Conservation (phyloP, 2,113 vertebrate genomes). For the Rousettus leschenaultii region DNA sequence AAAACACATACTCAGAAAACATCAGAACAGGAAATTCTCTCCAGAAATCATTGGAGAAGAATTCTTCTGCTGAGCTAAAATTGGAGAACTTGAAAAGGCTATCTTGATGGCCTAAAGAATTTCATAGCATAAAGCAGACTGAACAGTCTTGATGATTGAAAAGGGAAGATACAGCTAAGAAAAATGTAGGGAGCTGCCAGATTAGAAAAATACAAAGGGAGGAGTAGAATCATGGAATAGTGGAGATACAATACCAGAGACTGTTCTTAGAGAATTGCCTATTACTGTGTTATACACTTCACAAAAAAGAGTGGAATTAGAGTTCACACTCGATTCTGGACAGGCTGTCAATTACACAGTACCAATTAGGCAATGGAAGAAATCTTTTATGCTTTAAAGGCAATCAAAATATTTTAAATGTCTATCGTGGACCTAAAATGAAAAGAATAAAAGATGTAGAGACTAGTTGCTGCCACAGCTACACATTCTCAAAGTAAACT, state of each 20-base stretch:
- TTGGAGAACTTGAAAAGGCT: neutral
- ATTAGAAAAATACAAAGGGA: neutral
- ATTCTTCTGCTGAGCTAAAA: neutral
- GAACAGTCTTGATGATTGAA: neutral
- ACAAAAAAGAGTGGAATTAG: neutral
- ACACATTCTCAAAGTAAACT: neutral
- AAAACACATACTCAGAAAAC: neutral
- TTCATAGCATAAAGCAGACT: neutral
- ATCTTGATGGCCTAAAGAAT: neutral
- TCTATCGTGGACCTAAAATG: neutral
- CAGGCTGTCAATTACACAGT: neutral
- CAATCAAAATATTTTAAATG: neutral
- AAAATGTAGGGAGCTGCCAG: neutral
- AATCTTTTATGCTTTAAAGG: neutral
- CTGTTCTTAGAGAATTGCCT: neutral
- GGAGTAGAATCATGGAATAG: neutral
- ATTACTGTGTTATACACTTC: neutral
- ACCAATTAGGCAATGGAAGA: neutral
- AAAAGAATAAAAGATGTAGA: neutral
- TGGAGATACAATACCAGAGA: neutral
- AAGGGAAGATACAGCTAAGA: neutral
- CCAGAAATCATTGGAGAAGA: neutral
- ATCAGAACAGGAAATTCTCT: neutral
- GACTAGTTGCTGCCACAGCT: neutral
- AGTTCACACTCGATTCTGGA: neutral